Evolutionary conservation across 2,797 vertebrate genomes (phyloP).

Genomic region (Acrossocheilus fasciatus): DNA sequence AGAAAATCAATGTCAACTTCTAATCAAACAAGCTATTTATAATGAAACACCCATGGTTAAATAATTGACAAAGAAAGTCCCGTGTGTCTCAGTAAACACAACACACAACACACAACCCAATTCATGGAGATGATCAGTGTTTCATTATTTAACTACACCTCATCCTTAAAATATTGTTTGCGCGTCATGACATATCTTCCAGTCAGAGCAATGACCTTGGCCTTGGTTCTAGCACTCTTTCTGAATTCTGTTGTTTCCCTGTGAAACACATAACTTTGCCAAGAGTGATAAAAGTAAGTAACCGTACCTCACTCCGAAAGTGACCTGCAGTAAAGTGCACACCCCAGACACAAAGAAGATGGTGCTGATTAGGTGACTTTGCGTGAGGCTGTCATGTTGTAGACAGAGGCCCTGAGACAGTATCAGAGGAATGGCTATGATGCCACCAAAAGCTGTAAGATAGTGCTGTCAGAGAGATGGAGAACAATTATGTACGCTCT

Average conservation of each 20-base stretch:
- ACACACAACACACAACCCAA: not conserved
- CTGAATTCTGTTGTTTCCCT: not conserved
- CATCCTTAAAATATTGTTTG: not conserved
- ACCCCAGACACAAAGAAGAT: conserved; percentile 96
- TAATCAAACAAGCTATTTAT: conserved; percentile 1
- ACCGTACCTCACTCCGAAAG: conserved; percentile 91
- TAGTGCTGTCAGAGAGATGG: conserved; percentile 84
- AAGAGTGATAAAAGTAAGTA: not conserved
- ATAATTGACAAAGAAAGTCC: conserved; percentile 19
- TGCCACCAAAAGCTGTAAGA: conserved; percentile 92
- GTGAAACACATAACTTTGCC: not conserved
- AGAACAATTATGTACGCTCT: not conserved
- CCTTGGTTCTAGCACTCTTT: not conserved
- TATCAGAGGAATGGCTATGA: conserved; percentile 91
- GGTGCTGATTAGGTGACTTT: conserved; percentile 95
- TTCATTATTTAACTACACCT: conserved; percentile 6
- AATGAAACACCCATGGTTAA: not conserved
- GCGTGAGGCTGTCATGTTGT: conserved; percentile 89
- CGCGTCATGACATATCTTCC: not conserved
- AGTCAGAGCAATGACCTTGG: too few relatives aligned
- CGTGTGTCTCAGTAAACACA: not conserved
- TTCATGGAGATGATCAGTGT: not conserved
- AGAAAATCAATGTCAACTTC: not conserved
- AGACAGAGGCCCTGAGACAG: conserved; percentile 91
- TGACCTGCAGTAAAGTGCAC: conserved; percentile 93